phyloP scores from a whole-genome alignment of 2,797 vertebrate species.

The Malurus leucopterus region DNA sequence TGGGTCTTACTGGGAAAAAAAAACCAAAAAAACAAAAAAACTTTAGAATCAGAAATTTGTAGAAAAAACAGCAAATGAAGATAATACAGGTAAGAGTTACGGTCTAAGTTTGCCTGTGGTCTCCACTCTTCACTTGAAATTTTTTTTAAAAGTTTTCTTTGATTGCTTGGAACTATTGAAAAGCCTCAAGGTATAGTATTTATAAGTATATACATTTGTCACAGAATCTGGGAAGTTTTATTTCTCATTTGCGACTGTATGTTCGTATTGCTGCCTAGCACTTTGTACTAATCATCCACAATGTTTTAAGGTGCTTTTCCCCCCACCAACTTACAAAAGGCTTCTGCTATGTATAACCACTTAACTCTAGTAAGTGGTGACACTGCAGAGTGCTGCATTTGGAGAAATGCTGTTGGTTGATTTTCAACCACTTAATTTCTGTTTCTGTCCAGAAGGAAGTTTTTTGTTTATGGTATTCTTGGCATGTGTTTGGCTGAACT shows the following conservation, averaged over 20 bases:
- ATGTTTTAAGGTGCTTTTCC: neutral
- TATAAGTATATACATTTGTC: neutral
- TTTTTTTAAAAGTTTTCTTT: neutral
- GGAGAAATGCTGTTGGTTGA: neutral
- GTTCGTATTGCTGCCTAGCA: neutral
- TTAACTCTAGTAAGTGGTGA: neutral
- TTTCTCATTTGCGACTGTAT: neutral
- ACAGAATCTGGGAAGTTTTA: neutral
- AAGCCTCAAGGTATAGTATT: neutral
- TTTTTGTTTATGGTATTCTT: neutral
- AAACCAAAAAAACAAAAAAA: neutral
- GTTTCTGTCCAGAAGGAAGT: neutral
- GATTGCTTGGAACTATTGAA: neutral
- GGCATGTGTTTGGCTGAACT: neutral
- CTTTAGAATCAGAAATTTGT: neutral
- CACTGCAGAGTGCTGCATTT: neutral
- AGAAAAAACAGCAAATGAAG: neutral
- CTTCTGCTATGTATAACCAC: neutral
- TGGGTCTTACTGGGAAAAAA: neutral
- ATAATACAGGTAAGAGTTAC: neutral
- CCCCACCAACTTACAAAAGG: neutral
- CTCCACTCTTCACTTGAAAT: neutral
- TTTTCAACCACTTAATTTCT: neutral
- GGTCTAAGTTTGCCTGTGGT: neutral
- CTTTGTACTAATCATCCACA: neutral